A percentile compares a stretch with the other conserved stretches of the same genome.
phyloP scores from a whole-genome alignment of 1,140 invertebrate species.

The Aphelinus atriplicis region DNA sequence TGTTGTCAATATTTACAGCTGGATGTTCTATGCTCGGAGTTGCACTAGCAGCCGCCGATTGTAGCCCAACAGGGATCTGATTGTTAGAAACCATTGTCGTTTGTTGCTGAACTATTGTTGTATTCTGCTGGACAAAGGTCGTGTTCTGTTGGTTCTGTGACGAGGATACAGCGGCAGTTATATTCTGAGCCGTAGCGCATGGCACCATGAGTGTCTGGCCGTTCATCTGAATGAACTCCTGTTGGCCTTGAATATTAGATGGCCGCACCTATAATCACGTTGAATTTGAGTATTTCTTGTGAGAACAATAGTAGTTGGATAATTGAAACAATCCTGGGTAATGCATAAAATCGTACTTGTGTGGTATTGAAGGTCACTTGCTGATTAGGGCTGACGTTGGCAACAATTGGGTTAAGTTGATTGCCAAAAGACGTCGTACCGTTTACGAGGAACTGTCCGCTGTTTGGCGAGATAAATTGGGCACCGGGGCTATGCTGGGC shows the following conservation, averaged over 20 bases:
- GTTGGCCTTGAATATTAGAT: slow-evolving; percentile 67
- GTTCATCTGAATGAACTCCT: slow-evolving; percentile 77
- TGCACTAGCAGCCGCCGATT: slow-evolving; percentile 48
- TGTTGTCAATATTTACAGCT: slow-evolving; percentile 67
- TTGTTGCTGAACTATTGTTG: slow-evolving; percentile 74
- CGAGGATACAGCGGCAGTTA: slow-evolving; percentile 69
- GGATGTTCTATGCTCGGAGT: slow-evolving; percentile 57
- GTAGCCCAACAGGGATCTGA: slow-evolving; percentile 67
- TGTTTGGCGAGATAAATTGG: slow-evolving; percentile 79
- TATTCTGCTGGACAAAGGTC: slow-evolving; percentile 78
- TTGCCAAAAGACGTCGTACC: slow-evolving; percentile 75
- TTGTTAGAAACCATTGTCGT: slow-evolving; percentile 79
- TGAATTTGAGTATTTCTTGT: no score
- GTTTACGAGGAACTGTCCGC: slow-evolving; percentile 77
- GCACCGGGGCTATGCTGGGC: slow-evolving; percentile 75
- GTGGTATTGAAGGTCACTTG: slow-evolving; percentile 74
- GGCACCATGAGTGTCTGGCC: slow-evolving; percentile 83
- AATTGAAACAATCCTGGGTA: no score
- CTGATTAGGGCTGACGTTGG: slow-evolving; percentile 77
- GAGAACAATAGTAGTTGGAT: no score
- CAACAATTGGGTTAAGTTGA: slow-evolving; percentile 80
- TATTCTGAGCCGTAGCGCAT: slow-evolving; percentile 73
- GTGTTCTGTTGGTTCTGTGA: slow-evolving; percentile 74
- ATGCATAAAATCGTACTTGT: slow-evolving; percentile 57
- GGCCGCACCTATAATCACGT: slow-evolving; percentile 65